phyloP scores from a whole-genome alignment of 2,888 invertebrate genomes.

The Anthophora plumipes region DNA sequence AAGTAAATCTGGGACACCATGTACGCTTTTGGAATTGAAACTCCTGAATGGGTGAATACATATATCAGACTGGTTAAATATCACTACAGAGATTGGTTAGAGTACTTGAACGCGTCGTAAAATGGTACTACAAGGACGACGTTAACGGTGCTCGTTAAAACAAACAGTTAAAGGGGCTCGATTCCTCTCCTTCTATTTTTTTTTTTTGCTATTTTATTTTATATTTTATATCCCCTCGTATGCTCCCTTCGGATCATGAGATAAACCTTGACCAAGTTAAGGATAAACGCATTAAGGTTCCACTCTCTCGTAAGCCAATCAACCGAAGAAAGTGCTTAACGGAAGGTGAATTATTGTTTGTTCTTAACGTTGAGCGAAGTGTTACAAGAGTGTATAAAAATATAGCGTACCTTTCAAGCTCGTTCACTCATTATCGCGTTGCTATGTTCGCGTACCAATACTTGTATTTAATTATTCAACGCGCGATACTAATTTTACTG shows the following conservation, averaged over 20 bases:
- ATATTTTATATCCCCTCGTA: slow-evolving; percentile 12
- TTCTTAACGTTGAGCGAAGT: slow-evolving; percentile 45
- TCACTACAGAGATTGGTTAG: background rate
- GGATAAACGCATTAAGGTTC: slow-evolving; percentile 57
- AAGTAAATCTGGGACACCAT: too few species aligned
- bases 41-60: background rate
- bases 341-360: slow-evolving; percentile 52
- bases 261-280: slow-evolving; percentile 70
- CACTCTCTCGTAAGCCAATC: slow-evolving; percentile 48
- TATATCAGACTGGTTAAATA: too few species aligned
- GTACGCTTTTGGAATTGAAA: background rate
- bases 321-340: slow-evolving; percentile 60
- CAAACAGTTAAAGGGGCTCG: slow-evolving; percentile 8
- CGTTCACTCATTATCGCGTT: background rate
- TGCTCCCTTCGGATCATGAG: slow-evolving; percentile 45
- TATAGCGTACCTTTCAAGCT: slow-evolving; percentile 13
- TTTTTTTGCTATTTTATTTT: background rate
- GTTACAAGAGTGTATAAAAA: slow-evolving; percentile 41
- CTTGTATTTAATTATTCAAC: background rate
- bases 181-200: slow-evolving; percentile 1
- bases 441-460: slow-evolving; percentile 1
- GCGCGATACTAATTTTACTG: too few species aligned
- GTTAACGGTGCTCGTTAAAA: background rate
- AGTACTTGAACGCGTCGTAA: background rate
- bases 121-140: background rate